Evolutionary conservation across 2,797 vertebrate genomes (phyloP), one percentile per base, ranked within the genome.

Genomic region (Artibeus jamaicensis): DNA sequence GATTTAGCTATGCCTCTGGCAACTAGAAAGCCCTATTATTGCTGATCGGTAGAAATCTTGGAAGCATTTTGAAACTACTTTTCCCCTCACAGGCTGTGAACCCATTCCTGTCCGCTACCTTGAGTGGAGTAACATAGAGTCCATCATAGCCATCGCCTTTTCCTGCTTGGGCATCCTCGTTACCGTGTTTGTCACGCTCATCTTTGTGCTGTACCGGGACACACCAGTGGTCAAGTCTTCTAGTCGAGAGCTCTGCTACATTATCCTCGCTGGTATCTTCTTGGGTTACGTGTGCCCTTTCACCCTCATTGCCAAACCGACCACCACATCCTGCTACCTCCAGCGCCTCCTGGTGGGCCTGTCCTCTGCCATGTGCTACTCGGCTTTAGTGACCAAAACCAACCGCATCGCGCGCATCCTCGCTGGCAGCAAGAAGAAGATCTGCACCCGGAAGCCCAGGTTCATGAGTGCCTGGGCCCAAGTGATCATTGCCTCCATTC

Each of bases 401-500:
- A 99, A 99, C 96, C 99, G 99, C 96, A 99, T 99, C 2, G 99
- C 99, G 4, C 99, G 99, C 95, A 99, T 99, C 97, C 98, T 99
- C 97, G 99, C 99, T 0, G 99, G 99, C 96, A 99, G 99, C 98
- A 99, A 99, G 98, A 99, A 99, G 98, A 99, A 99, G 98, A 99
- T 99, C 98, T 99, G 99, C 65, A 99, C 99, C 19, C 98, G 98
- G 91, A 99, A 99, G 95, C 99, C 99, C 0, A 99, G 99, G 42
- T 99, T 99, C 98, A 99, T 99, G 99, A 99, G 99, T 0, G 99
- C 99, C 34, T 99, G 99, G 99, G 99, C 99, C 39, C 99, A 99
- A 97, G 99, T 99, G 83, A 98, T 99, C 95, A 99, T 99, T 0
- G 99, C 99, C 93, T 99, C 99, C 37, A 98, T 99, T 89, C 98